Conservation (phyloP, 2,797 vertebrate species). For the Hydrophis major region DNA sequence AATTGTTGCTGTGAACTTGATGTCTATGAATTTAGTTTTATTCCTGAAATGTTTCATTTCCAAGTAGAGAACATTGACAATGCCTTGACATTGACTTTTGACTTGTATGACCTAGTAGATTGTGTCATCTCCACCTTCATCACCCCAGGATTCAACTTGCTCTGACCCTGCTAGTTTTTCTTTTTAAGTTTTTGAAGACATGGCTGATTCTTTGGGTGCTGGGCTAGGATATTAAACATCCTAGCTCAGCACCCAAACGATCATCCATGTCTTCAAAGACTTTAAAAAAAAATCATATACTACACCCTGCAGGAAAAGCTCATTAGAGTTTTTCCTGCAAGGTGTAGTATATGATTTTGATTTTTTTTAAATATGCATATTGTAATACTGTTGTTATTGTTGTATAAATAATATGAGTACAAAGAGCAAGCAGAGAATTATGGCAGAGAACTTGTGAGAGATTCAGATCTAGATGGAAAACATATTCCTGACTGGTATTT, state of each 20-base stretch:
- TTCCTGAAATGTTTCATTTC: neutral
- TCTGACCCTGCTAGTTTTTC: neutral
- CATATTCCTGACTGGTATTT: neutral
- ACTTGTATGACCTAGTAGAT: neutral
- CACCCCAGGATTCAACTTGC: neutral
- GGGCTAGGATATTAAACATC: neutral
- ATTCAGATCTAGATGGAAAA: neutral
- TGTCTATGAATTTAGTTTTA: neutral
- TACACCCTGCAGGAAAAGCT: neutral
- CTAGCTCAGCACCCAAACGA: too few species aligned
- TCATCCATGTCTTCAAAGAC: too few species aligned
- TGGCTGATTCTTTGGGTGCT: neutral
- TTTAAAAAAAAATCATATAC: neutral
- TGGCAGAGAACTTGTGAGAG: neutral
- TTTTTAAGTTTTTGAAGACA: neutral
- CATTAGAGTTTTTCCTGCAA: neutral
- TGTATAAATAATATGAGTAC: neutral
- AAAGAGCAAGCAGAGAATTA: neutral
- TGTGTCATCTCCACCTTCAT: neutral
- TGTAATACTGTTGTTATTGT: neutral
- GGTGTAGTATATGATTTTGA: neutral
- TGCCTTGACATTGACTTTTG: neutral
- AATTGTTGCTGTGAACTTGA: neutral
- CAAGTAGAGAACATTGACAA: neutral
- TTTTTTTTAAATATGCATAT: neutral